Conservation (phyloP, 2,113 vertebrate genomes). For the Myotis davidii region DNA sequence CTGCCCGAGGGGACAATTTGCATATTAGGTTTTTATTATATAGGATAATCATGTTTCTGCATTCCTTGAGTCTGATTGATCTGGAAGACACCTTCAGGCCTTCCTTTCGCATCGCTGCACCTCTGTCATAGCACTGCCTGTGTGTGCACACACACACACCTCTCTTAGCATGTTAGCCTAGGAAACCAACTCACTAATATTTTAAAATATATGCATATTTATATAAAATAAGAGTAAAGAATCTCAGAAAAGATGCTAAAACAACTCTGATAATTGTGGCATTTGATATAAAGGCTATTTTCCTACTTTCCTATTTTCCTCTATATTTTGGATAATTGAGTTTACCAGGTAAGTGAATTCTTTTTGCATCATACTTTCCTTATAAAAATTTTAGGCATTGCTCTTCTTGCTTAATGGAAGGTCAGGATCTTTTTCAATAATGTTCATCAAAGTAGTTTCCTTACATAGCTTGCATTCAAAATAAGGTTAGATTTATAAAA, state of each 20-base stretch:
- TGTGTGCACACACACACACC: not conserved
- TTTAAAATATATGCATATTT: not conserved
- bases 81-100: not conserved
- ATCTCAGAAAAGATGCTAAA: not conserved
- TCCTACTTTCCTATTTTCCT: not conserved
- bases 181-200: constrained; percentile 2
- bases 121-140: too few species aligned
- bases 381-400: constrained; percentile 34
- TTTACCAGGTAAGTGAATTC: constrained; percentile 12
- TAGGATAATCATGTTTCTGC: not conserved
- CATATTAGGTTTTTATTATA: too few species aligned
- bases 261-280: not conserved
- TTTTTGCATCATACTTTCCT: not conserved
- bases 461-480: constrained; percentile 22
- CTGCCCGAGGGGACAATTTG: too few species aligned
- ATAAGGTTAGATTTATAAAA: not conserved
- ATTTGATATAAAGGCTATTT: not conserved
- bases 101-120: not conserved
- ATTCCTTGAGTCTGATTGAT: not conserved
- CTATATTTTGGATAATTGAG: constrained; percentile 1
- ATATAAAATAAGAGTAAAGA: not conserved
- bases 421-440: not conserved
- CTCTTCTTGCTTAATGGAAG: not conserved
- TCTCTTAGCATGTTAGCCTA: not conserved
- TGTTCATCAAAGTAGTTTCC: not conserved